Conservation (phyloP, 92 coral and sea anemone genomes). For the Epizoanthus ramosus region DNA sequence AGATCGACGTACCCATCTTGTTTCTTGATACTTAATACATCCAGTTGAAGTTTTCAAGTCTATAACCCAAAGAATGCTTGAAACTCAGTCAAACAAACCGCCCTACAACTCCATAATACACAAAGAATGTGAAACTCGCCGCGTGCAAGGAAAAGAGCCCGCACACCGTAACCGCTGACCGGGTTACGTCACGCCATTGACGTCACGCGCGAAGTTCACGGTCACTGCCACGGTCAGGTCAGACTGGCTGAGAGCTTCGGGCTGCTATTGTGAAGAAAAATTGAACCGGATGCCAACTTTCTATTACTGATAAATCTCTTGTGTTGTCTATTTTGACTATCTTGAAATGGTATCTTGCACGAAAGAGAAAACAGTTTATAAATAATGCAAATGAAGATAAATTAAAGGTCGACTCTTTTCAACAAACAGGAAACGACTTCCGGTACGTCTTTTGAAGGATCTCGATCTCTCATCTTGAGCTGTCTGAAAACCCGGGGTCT, state of each 20-base stretch:
- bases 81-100: constrained; percentile 41
- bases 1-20: not conserved
- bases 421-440: not conserved
- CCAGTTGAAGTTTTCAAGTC: not conserved
- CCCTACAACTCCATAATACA: constrained; percentile 20
- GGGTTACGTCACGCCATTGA: constrained; percentile 26
- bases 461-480: no score
- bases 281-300: not conserved
- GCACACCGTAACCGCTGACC: constrained; percentile 43
- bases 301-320: not conserved
- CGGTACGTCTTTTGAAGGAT: no score
- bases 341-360: not conserved
- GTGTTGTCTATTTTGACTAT: constrained; percentile 12
- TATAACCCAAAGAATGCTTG: constrained; percentile 14
- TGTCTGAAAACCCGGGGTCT: no score
- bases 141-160: no score
- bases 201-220: constrained; percentile 20
- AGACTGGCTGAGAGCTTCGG: not conserved
- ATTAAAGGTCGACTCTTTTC: not conserved
- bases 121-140: constrained; percentile 44
- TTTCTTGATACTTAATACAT: not conserved
- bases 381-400: constrained; percentile 3
- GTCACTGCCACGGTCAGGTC: constrained; percentile 9
- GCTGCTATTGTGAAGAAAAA: constrained; percentile 13
- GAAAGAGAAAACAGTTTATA: not conserved